Evolutionary conservation across 2,113 vertebrate genomes (phyloP), one percentile per base, ranked within the genome.

Genomic region (Triplophysa tibetana): DNA sequence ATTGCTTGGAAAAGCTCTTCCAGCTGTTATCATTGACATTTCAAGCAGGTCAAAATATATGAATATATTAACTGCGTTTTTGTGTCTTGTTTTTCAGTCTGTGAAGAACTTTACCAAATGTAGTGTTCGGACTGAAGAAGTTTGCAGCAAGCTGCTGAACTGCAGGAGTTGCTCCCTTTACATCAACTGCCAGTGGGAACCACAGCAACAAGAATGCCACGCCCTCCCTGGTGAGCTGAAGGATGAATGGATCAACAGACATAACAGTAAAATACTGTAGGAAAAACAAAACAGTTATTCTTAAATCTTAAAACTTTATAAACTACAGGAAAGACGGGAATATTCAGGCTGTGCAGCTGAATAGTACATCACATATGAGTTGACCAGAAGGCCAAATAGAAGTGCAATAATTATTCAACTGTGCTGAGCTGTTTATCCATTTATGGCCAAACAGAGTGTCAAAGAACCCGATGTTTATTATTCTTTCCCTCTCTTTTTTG

Each of bases 181-280:
- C 85, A 91, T 95, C 82, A 96, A 96, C 91, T 99, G 97, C 88
- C 97, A 98, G 83, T 99, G 97, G 97, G 97, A 98, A 86, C 95
- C 95, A 86, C 85, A 96, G 81, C 96, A 97, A 85, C 96, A 96
- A 3, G 96, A 98, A 84, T 98, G 97, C 85, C 97, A 96, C 77
- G 95, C 96, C 0, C 85, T 98, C 26, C 96, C 97, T n/a, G 97
- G 97, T 98, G 75, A 89, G 88, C 52, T 9, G n/a, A 61, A 1
- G 24, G 24, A 62, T 77, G 48, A 21, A 17, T 54, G 26, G 45
- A 38, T 66, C 24, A 43, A 63, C 26, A 14, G 14, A 52, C 6
- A n/a, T 17, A 43, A 9, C n/a, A 41, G 17, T 67, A 67, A 26
- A 19, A 45, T 9, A 19, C 33, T 38, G 33, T 38, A 7, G 33